Conservation (phyloP, 2,113 vertebrate genomes). For the Indri indri region DNA sequence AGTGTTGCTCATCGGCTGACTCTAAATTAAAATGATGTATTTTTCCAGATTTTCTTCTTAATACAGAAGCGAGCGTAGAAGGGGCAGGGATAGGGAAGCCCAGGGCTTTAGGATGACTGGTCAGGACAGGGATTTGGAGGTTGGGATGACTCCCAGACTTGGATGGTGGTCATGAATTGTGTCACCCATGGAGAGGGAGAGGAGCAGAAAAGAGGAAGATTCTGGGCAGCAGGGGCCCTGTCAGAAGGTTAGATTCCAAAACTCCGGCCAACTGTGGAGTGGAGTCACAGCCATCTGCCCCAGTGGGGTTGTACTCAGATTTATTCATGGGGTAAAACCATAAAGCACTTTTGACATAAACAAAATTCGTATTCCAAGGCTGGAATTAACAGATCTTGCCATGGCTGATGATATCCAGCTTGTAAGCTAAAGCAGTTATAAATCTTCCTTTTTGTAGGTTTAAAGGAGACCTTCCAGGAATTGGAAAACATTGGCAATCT, state of each 20-base stretch:
- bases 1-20: background rate
- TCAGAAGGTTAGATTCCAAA: background rate
- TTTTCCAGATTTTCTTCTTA: background rate
- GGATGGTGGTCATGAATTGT: background rate
- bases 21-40: background rate
- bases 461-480: conserved; percentile 2
- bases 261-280: background rate
- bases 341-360: conserved; percentile 1
- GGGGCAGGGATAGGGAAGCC: background rate
- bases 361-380: background rate
- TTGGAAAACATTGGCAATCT: background rate
- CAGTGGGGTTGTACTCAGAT: background rate
- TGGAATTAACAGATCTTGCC: background rate
- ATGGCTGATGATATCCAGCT: background rate
- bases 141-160: background rate
- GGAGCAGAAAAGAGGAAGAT: background rate
- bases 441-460: background rate
- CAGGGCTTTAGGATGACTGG: background rate
- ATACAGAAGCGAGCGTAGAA: background rate
- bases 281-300: background rate
- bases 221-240: background rate
- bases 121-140: background rate
- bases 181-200: background rate
- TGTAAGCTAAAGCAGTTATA: background rate
- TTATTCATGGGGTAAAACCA: background rate